A percentile compares a stretch with the other conserved stretches of the same genome.
Evolutionary conservation across 2,113 vertebrate species (phyloP).

Genomic region (Vireo altiloquus): DNA sequence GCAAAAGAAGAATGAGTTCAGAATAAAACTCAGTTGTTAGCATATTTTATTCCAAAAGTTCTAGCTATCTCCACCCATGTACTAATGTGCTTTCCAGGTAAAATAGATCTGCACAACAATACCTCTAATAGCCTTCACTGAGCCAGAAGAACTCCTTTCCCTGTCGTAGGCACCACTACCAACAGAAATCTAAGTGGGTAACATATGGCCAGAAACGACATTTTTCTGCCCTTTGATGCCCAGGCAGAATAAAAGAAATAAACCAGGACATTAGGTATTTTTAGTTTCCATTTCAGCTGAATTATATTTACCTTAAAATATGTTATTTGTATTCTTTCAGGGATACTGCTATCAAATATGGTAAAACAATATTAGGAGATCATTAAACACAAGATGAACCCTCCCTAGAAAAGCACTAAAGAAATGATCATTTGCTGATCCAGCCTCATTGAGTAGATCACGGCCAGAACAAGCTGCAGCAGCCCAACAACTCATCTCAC

Average conservation of each 20-base stretch:
- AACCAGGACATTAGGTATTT: neutral
- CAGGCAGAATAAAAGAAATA: neutral
- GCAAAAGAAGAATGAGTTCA: neutral
- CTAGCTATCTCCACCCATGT: slow-evolving; percentile 10
- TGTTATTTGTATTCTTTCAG: neutral
- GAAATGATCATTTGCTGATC: neutral
- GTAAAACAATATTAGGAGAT: neutral
- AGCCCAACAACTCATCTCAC: neutral
- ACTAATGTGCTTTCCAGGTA: slow-evolving; percentile 59
- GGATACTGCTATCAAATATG: neutral
- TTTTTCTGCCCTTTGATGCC: neutral
- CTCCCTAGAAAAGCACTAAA: neutral
- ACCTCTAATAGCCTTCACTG: neutral
- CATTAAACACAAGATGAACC: neutral
- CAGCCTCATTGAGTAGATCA: neutral
- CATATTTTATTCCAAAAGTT: slow-evolving; percentile 2
- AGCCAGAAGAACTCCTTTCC: neutral
- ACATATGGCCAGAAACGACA: neutral
- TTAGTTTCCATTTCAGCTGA: neutral
- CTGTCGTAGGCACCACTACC: neutral
- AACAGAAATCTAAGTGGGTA: neutral
- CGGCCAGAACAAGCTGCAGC: neutral
- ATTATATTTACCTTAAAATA: neutral
- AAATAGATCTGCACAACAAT: neutral
- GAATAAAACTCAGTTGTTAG: neutral